Base-by-base conservation (phyloP, 2,797 vertebrate species). In the Lacerta agilis region DNA sequence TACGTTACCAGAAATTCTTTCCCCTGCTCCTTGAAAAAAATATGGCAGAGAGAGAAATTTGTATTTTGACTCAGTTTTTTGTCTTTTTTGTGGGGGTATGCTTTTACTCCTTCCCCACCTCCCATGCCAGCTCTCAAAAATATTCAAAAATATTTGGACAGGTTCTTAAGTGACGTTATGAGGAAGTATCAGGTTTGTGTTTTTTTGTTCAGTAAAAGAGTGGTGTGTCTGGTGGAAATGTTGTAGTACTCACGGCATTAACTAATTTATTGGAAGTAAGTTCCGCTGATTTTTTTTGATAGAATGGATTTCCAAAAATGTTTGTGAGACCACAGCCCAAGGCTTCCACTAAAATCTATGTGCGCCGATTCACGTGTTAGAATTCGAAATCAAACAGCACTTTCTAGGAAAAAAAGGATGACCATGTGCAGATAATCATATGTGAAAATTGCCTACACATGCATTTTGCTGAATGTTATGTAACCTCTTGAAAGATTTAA, bases 401-500 rank as follows among this genome's bases (percentile, higher is more conserved):
- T 83, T 67, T 27, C 8, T 73, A 71, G 27, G 10, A 9, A 27
- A 38, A 38, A 67, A 2, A 9, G 11, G 25, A 1, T 79, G 43
- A 71, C 17, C 23, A 29, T 61, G 25, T 73, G 78, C 20, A 61
- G 11, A 38, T 61, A 33, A 41, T 69, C 8, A 3, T 61, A 84
- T 45, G 66, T 41, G 27, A 61, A 18, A 27, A 76, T 11, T 67
- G 45, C 58, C 38, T 6, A 29, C 9, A 33, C 25, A 67, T 49
- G 38, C 38, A 75, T 75, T 79, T 75, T 67, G 55, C 77, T 43
- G 41, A n/a, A 69, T 78, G 75, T 78, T 88, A 71, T 77, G 73
- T 64, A 83, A 38, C n/a, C 10, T 66, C 4, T 73, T 27, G 27
- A 45, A 72, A 25, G 45, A 43, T 33, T 20, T 33, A 3, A 64